These are phyloP conservation scores for Notoglanidium macrostoma DNA, from an alignment of 2,797 vertebrate species.

Conservation along the genomic window DNA sequence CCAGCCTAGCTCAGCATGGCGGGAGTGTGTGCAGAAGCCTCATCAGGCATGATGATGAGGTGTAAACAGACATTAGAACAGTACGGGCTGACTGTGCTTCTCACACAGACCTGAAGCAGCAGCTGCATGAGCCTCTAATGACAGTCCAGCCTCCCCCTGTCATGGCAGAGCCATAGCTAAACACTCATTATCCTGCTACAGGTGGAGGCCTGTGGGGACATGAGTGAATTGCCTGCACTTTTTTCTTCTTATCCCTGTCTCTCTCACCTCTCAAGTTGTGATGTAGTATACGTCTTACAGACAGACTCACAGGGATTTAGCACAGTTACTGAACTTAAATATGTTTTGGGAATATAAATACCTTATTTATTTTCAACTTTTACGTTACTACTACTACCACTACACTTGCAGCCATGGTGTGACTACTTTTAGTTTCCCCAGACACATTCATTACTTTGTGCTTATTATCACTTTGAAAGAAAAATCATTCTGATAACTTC, in stretches of 20 bases:
- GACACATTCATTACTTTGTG: neutral
- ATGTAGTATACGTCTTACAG: neutral
- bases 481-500: neutral
- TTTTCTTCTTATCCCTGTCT: conserved; percentile 56
- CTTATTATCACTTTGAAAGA: neutral
- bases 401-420: neutral
- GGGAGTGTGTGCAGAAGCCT: conserved; percentile 60
- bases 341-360: neutral
- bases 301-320: conserved; percentile 12
- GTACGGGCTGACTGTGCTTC: conserved; percentile 69
- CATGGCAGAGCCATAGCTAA: conserved; percentile 71
- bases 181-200: conserved; percentile 77
- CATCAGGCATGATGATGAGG: conserved; percentile 76
- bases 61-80: conserved; percentile 78
- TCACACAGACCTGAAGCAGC: conserved; percentile 71
- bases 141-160: conserved; percentile 71
- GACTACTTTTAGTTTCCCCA: neutral
- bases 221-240: conserved; percentile 58
- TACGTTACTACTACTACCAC: neutral
- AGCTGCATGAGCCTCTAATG: conserved; percentile 76
- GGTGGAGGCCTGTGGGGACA: conserved; percentile 70
- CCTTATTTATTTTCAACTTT: neutral
- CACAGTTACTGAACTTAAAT: conserved; percentile 1
- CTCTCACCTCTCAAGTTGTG: neutral
- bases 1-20: conserved; percentile 44